Percentiles rank a stretch among this genome's conserved stretches.
These are phyloP conservation scores for Copsychus sechellarum DNA, from an alignment of 2,113 vertebrate genomes.

Conservation along the genomic window DNA sequence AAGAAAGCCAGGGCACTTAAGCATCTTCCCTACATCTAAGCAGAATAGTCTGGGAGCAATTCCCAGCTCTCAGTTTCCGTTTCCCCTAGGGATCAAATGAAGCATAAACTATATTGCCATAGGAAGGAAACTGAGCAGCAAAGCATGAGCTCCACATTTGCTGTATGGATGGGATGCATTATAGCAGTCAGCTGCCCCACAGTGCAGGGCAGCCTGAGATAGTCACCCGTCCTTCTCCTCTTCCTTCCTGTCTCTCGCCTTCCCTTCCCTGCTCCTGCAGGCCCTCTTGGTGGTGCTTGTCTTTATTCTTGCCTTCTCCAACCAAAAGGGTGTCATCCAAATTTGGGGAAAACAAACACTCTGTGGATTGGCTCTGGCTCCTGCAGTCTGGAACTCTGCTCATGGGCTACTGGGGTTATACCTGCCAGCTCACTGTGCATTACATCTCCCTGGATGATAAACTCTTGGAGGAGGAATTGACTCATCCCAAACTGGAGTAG, in stretches of 20 bases:
- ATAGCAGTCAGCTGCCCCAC: accelerated
- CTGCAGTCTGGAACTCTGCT: neutral
- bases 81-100: neutral
- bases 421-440: neutral
- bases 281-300: neutral
- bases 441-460: neutral
- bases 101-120: neutral
- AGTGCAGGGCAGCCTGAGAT: neutral
- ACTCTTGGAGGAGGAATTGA: neutral
- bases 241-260: neutral
- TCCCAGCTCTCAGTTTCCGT: neutral
- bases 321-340: neutral
- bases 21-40: neutral
- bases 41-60: neutral
- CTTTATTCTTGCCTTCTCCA: neutral
- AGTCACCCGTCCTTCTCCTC: neutral
- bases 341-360: neutral
- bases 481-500: neutral
- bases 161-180: accelerated
- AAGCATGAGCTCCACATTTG: accelerated
- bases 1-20: neutral
- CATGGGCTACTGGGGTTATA: accelerated
- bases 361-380: accelerated
- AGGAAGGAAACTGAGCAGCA: neutral
- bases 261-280: neutral